phyloP scores from a whole-genome alignment of 1,140 invertebrate species.

The Colletes gigas region DNA sequence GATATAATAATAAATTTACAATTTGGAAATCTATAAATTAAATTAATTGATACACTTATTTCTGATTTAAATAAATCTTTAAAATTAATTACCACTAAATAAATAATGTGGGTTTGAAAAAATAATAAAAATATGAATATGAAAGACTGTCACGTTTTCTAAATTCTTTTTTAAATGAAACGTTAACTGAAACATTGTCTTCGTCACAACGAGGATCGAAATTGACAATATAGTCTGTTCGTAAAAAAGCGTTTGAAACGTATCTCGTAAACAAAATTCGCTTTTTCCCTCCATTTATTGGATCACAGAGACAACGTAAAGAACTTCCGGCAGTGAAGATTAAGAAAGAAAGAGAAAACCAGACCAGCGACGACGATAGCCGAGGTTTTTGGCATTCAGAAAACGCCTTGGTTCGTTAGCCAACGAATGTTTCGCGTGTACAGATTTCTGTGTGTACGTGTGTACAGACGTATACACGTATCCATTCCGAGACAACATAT shows the following conservation, averaged over 20 bases:
- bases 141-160: no score
- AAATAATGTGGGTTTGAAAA: no score
- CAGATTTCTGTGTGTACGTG: background rate
- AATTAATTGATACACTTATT: no score
- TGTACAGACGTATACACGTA: background rate
- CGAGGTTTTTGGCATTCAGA: conserved; percentile 68
- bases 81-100: no score
- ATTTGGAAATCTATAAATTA: background rate
- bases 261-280: conserved; percentile 61
- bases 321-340: conserved; percentile 62
- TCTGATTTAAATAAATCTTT: no score
- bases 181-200: background rate
- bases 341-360: conserved; percentile 47
- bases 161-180: background rate
- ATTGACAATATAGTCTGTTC: conserved; percentile 24
- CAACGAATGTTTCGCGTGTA: conserved; percentile 41
- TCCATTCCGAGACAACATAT: conserved; percentile 14
- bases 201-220: conserved; percentile 22
- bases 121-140: no score
- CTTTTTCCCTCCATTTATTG: conserved; percentile 54
- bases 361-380: conserved; percentile 49
- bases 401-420: conserved; percentile 71
- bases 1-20: no score
- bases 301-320: conserved; percentile 56
- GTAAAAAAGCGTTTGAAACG: conserved; percentile 45